phyloP scores from a whole-genome alignment of 2,797 vertebrate genomes.

The Dendrocincla fuliginosa region DNA sequence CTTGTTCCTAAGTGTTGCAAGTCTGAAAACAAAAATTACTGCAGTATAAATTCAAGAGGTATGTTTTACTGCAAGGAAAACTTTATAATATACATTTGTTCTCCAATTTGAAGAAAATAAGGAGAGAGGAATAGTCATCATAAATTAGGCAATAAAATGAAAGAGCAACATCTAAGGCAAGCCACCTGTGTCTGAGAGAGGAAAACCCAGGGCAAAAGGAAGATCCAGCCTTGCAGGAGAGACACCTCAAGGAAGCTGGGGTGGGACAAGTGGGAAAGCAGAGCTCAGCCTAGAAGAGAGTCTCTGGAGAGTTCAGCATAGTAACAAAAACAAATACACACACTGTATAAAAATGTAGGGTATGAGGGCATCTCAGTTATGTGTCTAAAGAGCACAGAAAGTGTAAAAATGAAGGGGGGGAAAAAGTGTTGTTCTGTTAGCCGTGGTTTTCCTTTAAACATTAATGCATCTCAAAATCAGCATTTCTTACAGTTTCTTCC shows the following conservation, averaged over 20 bases:
- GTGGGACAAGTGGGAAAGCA: neutral
- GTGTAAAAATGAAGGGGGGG: neutral
- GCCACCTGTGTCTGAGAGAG: neutral
- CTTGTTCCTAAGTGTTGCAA: neutral
- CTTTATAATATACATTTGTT: neutral
- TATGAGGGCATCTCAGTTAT: neutral
- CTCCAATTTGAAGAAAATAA: neutral
- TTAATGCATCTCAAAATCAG: neutral
- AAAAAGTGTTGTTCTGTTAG: neutral
- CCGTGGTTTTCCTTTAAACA: conserved; percentile 20
- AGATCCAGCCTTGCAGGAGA: neutral
- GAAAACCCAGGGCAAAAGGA: neutral
- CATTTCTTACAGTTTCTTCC: conserved; percentile 33
- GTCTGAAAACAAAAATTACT: neutral
- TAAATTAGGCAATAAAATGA: neutral
- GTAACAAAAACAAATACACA: neutral
- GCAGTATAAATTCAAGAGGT: neutral
- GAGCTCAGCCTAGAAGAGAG: neutral
- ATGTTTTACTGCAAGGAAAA: neutral
- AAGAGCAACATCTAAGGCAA: neutral
- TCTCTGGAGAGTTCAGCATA: neutral
- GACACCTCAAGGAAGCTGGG: neutral
- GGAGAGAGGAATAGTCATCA: neutral
- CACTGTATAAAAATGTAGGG: neutral
- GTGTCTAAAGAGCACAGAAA: neutral